Percentiles rank a stretch among this genome's conserved stretches.
These are phyloP conservation scores for Paramisgurnus dabryanus DNA, from an alignment of 2,113 vertebrate genomes.

Conservation along the genomic window DNA sequence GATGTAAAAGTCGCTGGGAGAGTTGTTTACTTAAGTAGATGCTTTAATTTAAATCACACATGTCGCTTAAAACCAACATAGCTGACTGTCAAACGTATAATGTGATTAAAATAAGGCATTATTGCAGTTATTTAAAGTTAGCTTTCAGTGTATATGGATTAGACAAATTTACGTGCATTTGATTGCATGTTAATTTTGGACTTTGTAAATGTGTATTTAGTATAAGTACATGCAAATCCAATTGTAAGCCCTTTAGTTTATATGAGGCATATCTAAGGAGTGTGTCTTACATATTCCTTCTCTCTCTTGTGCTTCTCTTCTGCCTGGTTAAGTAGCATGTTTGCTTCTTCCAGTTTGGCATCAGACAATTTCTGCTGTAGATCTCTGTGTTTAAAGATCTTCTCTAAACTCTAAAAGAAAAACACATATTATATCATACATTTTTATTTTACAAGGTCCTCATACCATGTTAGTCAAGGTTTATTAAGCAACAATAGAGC, in stretches of 20 bases:
- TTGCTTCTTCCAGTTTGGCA: constrained; percentile 87
- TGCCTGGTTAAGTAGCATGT: constrained; percentile 84
- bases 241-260: not conserved
- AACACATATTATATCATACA: not conserved
- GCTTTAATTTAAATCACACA: not conserved
- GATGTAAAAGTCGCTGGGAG: no score
- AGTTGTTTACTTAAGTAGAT: not conserved
- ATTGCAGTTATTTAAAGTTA: not conserved
- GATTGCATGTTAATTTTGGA: no score
- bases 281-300: constrained; percentile 90
- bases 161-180: no score
- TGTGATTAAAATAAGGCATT: not conserved
- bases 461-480: not conserved
- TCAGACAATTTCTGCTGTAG: constrained; percentile 93
- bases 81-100: no score
- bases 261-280: constrained; percentile 12
- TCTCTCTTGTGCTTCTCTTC: constrained; percentile 89
- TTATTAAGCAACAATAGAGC: not conserved
- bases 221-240: constrained; percentile 3
- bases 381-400: constrained; percentile 91
- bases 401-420: constrained; percentile 86
- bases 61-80: no score
- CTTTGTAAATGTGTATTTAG: no score
- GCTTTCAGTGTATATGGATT: no score
- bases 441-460: not conserved